These are phyloP conservation scores for Synanthedon myopaeformis DNA, from an alignment of 2,888 invertebrate species.

Conservation along the genomic window DNA sequence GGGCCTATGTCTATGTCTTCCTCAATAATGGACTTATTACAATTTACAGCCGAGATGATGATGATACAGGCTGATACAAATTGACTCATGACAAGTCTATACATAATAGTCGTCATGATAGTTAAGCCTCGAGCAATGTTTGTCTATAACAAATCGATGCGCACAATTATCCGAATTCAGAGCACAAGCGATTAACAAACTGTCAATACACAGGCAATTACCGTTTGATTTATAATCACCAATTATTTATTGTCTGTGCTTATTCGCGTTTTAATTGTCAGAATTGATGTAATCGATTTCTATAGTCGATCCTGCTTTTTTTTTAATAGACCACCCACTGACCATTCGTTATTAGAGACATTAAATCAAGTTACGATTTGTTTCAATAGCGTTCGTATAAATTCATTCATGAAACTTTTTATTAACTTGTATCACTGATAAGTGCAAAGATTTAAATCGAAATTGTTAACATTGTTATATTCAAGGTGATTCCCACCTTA, in stretches of 20 bases:
- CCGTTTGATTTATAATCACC: slow-evolving; percentile 26
- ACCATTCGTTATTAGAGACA: slow-evolving; percentile 8
- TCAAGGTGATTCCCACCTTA: no score
- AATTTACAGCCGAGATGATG: not conserved
- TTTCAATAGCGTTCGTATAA: slow-evolving; percentile 4
- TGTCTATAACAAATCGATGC: slow-evolving; percentile 11
- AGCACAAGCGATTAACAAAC: slow-evolving; percentile 11
- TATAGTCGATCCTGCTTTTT: slow-evolving; percentile 12
- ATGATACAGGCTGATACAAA: no score
- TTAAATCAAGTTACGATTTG: slow-evolving; percentile 6
- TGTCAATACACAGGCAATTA: slow-evolving; percentile 22
- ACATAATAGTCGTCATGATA: not conserved
- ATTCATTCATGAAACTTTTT: not conserved
- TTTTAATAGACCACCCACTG: slow-evolving; percentile 12
- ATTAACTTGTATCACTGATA: no score
- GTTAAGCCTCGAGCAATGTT: not conserved
- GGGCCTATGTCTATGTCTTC: no score
- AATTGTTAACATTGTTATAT: no score
- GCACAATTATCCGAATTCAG: slow-evolving; percentile 11
- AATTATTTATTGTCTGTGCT: slow-evolving; percentile 32
- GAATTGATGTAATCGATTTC: slow-evolving; percentile 24
- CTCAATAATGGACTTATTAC: not conserved
- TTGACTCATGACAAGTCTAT: not conserved
- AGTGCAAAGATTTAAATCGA: no score
- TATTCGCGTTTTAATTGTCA: slow-evolving; percentile 34